Base-by-base conservation (phyloP, 2,888 invertebrate species). In the Augiades crinisus region DNA sequence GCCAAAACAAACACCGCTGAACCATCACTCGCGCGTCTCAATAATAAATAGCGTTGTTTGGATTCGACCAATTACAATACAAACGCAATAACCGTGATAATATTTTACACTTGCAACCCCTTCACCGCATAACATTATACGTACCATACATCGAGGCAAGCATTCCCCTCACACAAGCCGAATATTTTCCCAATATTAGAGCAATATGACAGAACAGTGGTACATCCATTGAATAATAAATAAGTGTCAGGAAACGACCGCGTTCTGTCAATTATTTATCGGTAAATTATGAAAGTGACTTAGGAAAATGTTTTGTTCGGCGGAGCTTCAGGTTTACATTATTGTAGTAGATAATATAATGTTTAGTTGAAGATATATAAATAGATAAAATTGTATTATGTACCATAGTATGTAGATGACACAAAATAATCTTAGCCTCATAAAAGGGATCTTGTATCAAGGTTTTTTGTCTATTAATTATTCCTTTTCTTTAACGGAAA, bases 151-250 rank as follows among this genome's bases (percentile, higher is more conserved):
- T 22, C 31, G 12, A 1, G 10, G 21, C 21, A 49, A 41, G 14
- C 64, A 85, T 83, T 84, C 84, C 71, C 73, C 78, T 79, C 83
- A 76, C 86, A 79, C 68, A 70, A 67, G 53, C 62, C 74, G 75
- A 78, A 84, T 86, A 87, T 86, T 82, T 85, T 75, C 75, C 78
- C 80, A 78, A 82, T 85, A 86, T 77, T 74, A 72, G 78, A 77
- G 78, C 85, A 86, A 87, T 86, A 86, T 84, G 85, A 86, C 86
- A 85, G 81, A 81, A 78, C 79, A 81, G 75, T 78, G 77, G 85
- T 78, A 81, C 82, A 82, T 68, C 63, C 69, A 67, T 66, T 87
- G 86, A 88, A 88, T 88, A 86, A 88, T 87, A 85, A 76, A 85
- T 85, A 80, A 72, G 72, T 73, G 73, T 66, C 67, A 80, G 77